Evolutionary conservation across 2,797 vertebrate species (phyloP), one percentile per base, ranked within the genome.

Genomic region (Babyrousa celebensis): DNA sequence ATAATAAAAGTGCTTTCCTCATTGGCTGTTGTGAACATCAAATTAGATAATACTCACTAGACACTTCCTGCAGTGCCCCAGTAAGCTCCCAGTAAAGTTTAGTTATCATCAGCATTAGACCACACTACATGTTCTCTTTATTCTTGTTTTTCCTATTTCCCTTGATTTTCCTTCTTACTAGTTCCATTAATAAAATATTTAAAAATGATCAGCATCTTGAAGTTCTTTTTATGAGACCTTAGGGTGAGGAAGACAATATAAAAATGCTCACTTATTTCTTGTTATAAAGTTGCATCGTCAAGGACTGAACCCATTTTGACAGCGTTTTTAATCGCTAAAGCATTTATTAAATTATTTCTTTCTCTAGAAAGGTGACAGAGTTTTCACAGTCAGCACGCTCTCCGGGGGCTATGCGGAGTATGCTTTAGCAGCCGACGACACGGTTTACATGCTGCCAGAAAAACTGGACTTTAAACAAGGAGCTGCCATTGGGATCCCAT

Each of bases 371-470:
- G 99, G 99, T 9, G 99, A 99, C 95, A 98, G 99, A n/a, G 99
- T 99, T 92, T 99, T 99, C 97, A 99, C 99, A 90, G 98, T 95
- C 0, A 89, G 79, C 23, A 99, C 99, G 0, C 74, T 98, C 96
- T 99, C 99, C 0, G 99, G 99, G 74, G 99, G 99, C 62, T 99
- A 99, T 3, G 99, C 99, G 0, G 99, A 99, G 74, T 99, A 98
- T 68, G 82, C 99, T 0, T 70, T 99, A 0, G 99, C 99, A 65
- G 97, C 98, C 0, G 99, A 98, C 9, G 95, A 98, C 71, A 98
- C 97, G 0, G 99, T 99, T 56, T 98, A 99, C 96, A 98, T 96
- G 16, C 98, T 99, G 89, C 99, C 99, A 0, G 98, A 98, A 10
- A 98, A 98, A 1, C 94, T 99, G 85, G 98, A 99, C 98, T 99